Evolutionary conservation across 35 echinoderm and acorn worm species (phyloP).

Genomic region (Apostichopus japonicus): DNA sequence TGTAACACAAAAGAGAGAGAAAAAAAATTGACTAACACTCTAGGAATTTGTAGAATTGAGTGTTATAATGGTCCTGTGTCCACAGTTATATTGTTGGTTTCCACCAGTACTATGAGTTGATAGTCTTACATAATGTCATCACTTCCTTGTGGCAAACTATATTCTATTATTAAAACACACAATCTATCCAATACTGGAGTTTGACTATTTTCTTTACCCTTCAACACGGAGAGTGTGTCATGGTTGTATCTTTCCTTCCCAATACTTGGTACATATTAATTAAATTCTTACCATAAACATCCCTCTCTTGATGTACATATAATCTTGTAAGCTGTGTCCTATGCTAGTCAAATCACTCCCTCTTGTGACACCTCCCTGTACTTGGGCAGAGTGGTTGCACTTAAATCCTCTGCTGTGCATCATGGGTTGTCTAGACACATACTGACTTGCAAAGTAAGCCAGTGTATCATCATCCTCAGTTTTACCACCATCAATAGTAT

Average conservation of each 20-base stretch:
- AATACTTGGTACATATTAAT: too few species aligned
- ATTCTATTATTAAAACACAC: too few species aligned
- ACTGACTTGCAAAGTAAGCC: slow-evolving; percentile 68
- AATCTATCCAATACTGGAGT: too few species aligned
- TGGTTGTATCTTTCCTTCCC: too few species aligned
- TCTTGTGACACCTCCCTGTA: slow-evolving; percentile 39
- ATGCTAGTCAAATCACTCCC: slow-evolving; percentile 60
- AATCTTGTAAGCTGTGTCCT: slow-evolving; percentile 83
- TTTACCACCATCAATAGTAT: slow-evolving; percentile 55
- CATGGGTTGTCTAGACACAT: slow-evolving; percentile 73
- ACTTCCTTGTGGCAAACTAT: too few species aligned
- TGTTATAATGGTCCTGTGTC: too few species aligned
- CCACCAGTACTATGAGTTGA: too few species aligned
- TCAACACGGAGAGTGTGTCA: too few species aligned
- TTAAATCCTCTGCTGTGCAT: slow-evolving; percentile 41
- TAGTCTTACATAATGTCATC: too few species aligned
- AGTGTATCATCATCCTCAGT: slow-evolving; percentile 82
- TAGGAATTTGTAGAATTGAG: background rate
- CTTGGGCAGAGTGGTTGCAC: slow-evolving; percentile 63
- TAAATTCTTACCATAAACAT: slow-evolving; percentile 73
- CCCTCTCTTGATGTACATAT: slow-evolving; percentile 69
- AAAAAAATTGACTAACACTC: background rate
- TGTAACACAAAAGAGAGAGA: slow-evolving; percentile 11
- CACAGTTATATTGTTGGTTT: too few species aligned
- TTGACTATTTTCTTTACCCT: too few species aligned